Conservation (phyloP, 2,113 vertebrate species). For the Ardeotis arabs region DNA sequence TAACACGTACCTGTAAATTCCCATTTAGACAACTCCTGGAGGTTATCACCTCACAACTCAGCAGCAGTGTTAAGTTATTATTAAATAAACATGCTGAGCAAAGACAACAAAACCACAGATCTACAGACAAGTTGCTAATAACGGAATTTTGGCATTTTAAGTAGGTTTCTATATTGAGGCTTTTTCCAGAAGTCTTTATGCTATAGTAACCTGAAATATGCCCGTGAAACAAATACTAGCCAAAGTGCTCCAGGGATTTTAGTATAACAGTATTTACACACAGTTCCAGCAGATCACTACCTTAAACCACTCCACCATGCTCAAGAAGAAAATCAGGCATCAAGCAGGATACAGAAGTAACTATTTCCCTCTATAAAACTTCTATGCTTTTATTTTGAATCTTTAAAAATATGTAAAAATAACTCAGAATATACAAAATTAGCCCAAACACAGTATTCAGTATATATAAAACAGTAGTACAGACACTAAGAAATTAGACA, state of each 20-base stretch:
- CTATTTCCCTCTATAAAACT: background rate
- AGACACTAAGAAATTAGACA: background rate
- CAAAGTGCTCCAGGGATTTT: background rate
- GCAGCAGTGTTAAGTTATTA: background rate
- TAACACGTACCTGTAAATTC: rapidly evolving
- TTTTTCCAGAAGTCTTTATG: background rate
- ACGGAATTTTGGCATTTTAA: background rate
- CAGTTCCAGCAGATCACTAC: background rate
- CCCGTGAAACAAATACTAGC: background rate
- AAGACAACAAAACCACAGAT: background rate
- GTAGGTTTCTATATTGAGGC: background rate
- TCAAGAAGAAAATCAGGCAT: background rate
- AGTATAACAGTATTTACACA: background rate
- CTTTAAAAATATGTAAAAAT: background rate
- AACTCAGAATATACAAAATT: background rate
- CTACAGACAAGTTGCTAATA: background rate
- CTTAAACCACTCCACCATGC: background rate
- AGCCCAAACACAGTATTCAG: background rate
- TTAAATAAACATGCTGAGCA: background rate
- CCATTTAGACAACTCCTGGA: background rate
- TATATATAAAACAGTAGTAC: background rate
- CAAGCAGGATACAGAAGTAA: background rate
- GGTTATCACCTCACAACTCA: background rate
- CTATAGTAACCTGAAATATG: background rate
- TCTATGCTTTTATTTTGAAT: background rate